Evolutionary conservation across 1,140 invertebrate species (phyloP), one percentile per base, ranked within the genome.

Genomic region (Brachionus calyciflorus): DNA sequence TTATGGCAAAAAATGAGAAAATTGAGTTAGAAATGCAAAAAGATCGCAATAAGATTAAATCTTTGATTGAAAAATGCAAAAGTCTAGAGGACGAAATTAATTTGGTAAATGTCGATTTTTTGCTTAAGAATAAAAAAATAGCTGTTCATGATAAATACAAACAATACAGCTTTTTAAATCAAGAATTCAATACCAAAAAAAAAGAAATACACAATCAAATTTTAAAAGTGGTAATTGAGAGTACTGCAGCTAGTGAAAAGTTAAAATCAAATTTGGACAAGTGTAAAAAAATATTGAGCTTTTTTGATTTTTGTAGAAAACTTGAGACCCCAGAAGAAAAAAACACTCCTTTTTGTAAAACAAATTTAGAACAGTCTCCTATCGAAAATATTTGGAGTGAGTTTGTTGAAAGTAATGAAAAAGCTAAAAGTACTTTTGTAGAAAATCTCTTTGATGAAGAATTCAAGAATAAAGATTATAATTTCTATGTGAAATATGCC

Each of bases 101-200:
- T 44, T 65, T 65, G 30, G 24, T 65, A 30, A 28, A 65, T 24
- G 44, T 65, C 19, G 21, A 65, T 24, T 65, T 44, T 65, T 28
- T 65, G 41, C 60, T 65, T 24, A 44, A 44, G 12, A 44, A 65
- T 44, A 65, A 65, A 65, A 41, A 44, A 44, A 44, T 24, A 9
- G 19, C 37, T 17, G 24, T 65, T 12, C 60, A 65, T 44, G 60
- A 65, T 44, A 65, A 65, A 26, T 65, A 46, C 14, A 41, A 44
- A n/a, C 19, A 65, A 24, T 65, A 44, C 30, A 21, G 19, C 26
- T 24, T 19, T 2, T 65, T 44, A 7, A 44, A 19, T 44, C 9
- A 41, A 44, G 3, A 65, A 12, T 44, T 24, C 44, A 14, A 44
- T 2, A 17, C 3, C 12, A 24, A 40, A n/a, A 44, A 44, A 46